Percentiles rank a stretch among this genome's conserved stretches.
These are phyloP conservation scores for Catocala nupta DNA, from an alignment of 2,888 invertebrate genomes.

Conservation along the genomic window DNA sequence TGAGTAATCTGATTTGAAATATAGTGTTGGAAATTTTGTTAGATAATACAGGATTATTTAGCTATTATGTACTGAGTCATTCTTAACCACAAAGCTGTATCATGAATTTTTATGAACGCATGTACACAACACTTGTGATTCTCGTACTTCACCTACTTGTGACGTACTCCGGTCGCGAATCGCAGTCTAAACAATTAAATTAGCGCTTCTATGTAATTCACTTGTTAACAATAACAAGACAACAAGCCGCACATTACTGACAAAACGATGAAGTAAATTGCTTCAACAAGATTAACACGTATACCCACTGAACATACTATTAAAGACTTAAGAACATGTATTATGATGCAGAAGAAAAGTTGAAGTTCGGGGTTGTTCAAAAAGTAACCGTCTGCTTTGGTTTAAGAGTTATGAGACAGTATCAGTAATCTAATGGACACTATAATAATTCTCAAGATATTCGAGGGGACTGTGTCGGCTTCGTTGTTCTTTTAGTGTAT, in stretches of 20 bases:
- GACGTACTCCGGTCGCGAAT: slow-evolving; percentile 33
- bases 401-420: too few relatives aligned
- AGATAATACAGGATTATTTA: not conserved
- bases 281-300: not conserved
- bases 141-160: slow-evolving; percentile 2
- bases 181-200: slow-evolving; percentile 51
- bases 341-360: too few relatives aligned
- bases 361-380: too few relatives aligned
- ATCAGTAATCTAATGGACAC: too few relatives aligned
- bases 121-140: slow-evolving; percentile 39
- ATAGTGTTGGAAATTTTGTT: not conserved
- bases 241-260: slow-evolving; percentile 4
- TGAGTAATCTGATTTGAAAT: not conserved
- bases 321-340: too few relatives aligned
- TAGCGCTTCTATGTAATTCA: slow-evolving; percentile 46
- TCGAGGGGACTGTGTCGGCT: too few relatives aligned
- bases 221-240: slow-evolving; percentile 38
- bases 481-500: too few relatives aligned
- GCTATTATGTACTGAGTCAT: not conserved
- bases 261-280: not conserved
- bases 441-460: too few relatives aligned
- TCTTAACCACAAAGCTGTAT: not conserved
- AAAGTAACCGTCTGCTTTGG: too few relatives aligned
- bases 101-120: not conserved
- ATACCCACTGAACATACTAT: too few relatives aligned